Evolutionary conservation across 2,888 invertebrate genomes (phyloP), one percentile per base, ranked within the genome.

Genomic region (Onchidella celtica): DNA sequence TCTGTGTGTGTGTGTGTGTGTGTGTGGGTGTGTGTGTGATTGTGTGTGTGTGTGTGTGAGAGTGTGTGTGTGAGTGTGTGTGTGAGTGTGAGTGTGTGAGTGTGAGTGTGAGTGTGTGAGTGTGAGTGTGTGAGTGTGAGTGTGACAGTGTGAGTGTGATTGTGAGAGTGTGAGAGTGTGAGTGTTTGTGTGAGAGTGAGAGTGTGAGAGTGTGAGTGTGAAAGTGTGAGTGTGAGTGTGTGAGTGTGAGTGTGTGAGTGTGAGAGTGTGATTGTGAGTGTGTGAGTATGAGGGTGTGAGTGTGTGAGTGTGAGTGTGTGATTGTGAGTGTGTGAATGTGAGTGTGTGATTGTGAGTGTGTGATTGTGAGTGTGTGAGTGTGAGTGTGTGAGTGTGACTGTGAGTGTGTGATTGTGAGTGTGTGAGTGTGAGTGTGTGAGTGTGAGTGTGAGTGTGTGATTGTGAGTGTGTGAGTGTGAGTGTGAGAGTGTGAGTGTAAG

Each of bases 91-190:
- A 34, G 74, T 24, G 74, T 21, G 57, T 11, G 59, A 14, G 73
- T 36, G 47, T n/a, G 36, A 36, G 38, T 59, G 74, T n/a, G 61
- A 11, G 75, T 11, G 65, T 29, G 75, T 21, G 65, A n/a, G 38
- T 38, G 40, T 55, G 27, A 17, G 29, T 6, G 27, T 17, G 32
- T 3, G 27, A 29, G 55, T 32, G 34, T 17, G 32, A 32, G 73
- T 57, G 73, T 29, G 57, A 3, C 34, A 3, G 36, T 74, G 59
- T 32, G 73, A n/a, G 69, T 36, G 40, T 69, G 69, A 21, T 36
- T 69, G 69, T 21, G 69, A 21, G 40, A 21, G 69, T 38, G 69
- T n/a, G 40, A 6, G 69, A 21, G 69, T 69, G 69, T 69, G 69
- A 11, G 40, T 9, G 69, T 38, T 36, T 38, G 40, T 69, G 69